phyloP scores from a whole-genome alignment of 92 coral and sea anemone species.

The Phenganax subtilis region DNA sequence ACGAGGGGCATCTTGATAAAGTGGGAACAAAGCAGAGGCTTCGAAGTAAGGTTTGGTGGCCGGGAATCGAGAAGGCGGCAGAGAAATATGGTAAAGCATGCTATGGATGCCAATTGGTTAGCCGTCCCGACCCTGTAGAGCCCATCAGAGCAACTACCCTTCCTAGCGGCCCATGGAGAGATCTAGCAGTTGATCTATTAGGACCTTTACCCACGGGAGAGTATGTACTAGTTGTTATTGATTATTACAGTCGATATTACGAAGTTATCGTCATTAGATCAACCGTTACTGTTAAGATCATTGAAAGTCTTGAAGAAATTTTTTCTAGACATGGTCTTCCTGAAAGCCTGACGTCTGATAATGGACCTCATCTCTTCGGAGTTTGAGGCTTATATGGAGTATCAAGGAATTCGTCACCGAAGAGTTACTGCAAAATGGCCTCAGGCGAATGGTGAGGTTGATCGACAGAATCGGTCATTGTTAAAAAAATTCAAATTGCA shows the following conservation, averaged over 20 bases:
- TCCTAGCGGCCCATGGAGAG: conserved; percentile 48
- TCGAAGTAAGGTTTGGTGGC: conserved; percentile 53
- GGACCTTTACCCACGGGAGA: conserved; percentile 37
- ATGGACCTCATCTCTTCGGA: conserved; percentile 40
- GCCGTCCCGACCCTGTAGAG: conserved; percentile 46
- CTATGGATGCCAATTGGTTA: conserved; percentile 49
- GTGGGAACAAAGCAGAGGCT: conserved; percentile 45
- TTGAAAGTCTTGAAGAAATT: background rate
- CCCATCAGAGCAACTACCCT: conserved; percentile 46
- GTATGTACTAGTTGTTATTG: conserved; percentile 2
- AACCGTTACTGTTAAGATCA: background rate
- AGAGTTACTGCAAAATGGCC: conserved; percentile 40
- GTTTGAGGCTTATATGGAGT: conserved; percentile 33
- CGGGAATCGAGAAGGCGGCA: conserved; percentile 49
- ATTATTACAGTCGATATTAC: conserved; percentile 4
- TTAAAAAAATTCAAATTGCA: conserved; percentile 40
- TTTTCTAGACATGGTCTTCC: background rate
- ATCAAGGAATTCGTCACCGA: conserved; percentile 39
- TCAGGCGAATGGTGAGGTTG: conserved; percentile 41
- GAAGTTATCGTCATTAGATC: conserved; percentile 15
- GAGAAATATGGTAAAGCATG: conserved; percentile 48
- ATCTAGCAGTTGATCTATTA: conserved; percentile 40
- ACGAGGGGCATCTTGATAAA: conserved; percentile 3
- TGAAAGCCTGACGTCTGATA: conserved; percentile 38
- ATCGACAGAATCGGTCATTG: conserved; percentile 20